A percentile compares a stretch with the other conserved stretches of the same genome.
Evolutionary conservation across 2,113 vertebrate species (phyloP).

Genomic region (Capreolus pygargus): DNA sequence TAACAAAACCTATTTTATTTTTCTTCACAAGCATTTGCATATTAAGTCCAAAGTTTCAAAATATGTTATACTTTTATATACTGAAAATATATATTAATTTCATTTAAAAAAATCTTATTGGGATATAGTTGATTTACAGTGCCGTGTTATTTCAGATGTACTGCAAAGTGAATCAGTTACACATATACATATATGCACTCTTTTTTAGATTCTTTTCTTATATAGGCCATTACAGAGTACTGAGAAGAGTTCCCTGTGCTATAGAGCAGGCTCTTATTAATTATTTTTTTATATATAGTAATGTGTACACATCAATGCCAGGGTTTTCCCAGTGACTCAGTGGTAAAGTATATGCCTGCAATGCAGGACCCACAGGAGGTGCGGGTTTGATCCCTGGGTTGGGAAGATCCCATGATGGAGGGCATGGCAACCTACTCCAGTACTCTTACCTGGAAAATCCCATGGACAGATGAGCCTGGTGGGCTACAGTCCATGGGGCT

Average conservation of each 20-base stretch:
- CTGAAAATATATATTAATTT: not conserved
- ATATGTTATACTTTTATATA: not conserved
- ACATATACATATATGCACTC: not conserved
- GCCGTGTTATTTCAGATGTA: not conserved
- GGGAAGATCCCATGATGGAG: not conserved
- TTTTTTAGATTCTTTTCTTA: not conserved
- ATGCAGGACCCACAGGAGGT: not conserved
- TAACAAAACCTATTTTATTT: not conserved
- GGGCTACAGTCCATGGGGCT: not conserved
- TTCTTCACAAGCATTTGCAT: not conserved
- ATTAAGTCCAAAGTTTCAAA: not conserved
- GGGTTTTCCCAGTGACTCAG: not conserved
- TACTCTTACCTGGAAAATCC: not conserved
- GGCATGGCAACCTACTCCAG: not conserved
- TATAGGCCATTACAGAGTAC: not conserved
- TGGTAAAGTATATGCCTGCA: not conserved
- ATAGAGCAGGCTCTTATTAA: not conserved
- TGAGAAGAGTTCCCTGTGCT: not conserved
- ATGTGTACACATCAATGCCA: not conserved
- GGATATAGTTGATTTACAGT: not conserved
- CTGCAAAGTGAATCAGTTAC: not conserved
- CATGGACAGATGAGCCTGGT: not conserved
- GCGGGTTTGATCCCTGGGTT: not conserved
- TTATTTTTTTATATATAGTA: not conserved
- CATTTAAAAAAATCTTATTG: not conserved